Evolutionary conservation across 2,888 invertebrate species (phyloP).

Genomic region (Euproctis similis): DNA sequence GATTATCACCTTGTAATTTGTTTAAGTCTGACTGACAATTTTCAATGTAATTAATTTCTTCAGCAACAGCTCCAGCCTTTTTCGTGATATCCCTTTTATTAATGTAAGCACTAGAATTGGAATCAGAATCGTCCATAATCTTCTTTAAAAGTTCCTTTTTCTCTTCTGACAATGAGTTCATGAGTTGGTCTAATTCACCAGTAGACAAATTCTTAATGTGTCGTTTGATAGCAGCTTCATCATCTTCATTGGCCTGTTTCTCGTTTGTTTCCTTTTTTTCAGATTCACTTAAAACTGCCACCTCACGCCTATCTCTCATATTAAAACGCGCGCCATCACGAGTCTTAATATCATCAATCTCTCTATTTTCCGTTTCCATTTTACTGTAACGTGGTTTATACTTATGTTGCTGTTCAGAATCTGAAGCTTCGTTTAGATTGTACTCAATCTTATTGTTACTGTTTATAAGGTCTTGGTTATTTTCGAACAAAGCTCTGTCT

Average conservation of each 20-base stretch:
- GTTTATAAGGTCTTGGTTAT: slow-evolving; percentile 25
- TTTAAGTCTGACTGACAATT: slow-evolving; percentile 44
- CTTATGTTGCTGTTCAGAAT: slow-evolving; percentile 27
- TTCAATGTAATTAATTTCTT: slow-evolving; percentile 52
- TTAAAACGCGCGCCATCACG: slow-evolving; percentile 26
- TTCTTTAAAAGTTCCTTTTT: slow-evolving; percentile 54
- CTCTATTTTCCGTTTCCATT: slow-evolving; percentile 33
- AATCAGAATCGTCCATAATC: slow-evolving; percentile 44
- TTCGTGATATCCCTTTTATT: slow-evolving; percentile 67
- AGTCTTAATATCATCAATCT: slow-evolving; percentile 25
- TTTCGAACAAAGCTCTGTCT: slow-evolving; percentile 36
- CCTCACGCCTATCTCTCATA: slow-evolving; percentile 44
- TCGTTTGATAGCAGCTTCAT: slow-evolving; percentile 53
- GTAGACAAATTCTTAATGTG: slow-evolving; percentile 56
- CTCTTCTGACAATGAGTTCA: slow-evolving; percentile 54
- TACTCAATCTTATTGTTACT: slow-evolving; percentile 29
- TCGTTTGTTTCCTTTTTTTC: slow-evolving; percentile 20
- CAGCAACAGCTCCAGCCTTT: slow-evolving; percentile 56
- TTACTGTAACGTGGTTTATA: slow-evolving; percentile 34
- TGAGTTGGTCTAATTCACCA: slow-evolving; percentile 52
- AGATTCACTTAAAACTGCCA: slow-evolving; percentile 17
- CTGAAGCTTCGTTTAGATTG: slow-evolving; percentile 28
- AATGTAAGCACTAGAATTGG: slow-evolving; percentile 25
- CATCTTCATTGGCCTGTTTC: slow-evolving; percentile 39
- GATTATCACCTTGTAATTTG: slow-evolving; percentile 42